Evolutionary conservation across 2,113 vertebrate species (phyloP), one percentile per base, ranked within the genome.

Genomic region (Cranoglanis bouderius): DNA sequence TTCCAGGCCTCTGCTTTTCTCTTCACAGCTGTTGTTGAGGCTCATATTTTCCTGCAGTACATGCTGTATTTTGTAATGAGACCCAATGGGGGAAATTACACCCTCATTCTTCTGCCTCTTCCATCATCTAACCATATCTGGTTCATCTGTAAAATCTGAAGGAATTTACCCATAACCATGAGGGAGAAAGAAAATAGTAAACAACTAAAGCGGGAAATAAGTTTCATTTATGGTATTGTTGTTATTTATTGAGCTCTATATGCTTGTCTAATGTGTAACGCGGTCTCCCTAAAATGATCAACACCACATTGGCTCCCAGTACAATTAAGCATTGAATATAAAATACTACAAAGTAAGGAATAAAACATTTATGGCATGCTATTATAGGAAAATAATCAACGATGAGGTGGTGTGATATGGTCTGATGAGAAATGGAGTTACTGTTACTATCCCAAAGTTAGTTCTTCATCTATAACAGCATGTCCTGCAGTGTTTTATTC

Each of bases 21-120:
- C 88, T 65, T 40, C 82, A 46, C 74, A 89, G 84, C 84, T 89
- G 84, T 85, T 78, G 72, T 67, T 2, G 12, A 85, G 32, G 82
- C 72, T 80, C 88, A 89, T 85, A 72, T 89, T 89, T 81, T 81
- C 74, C 83, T 81, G 67, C 49, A 89, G 74, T 78, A 85, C 88
- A 85, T 43, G 83, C 21, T 65, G 82, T 63, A 65, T 88, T 75
- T 75, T 88, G 57, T 82, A 55, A 40, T 61, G 14, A 63, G 55
- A 84, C 67, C 70, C 80, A 88, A 4, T 19, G 67, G 67, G 81
- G 51, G 65, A 82, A 84, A 65, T 46, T 85, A 49, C 84, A 40
- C 40, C 55, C 75, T 40, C 13, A n/a, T n/a, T 21, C 40, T 49
- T 49, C 57, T 63, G 24, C 9, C 35, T 82, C 7, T 6, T 29